phyloP scores from a whole-genome alignment of 2,888 invertebrate species.

The Coelopa pilipes region DNA sequence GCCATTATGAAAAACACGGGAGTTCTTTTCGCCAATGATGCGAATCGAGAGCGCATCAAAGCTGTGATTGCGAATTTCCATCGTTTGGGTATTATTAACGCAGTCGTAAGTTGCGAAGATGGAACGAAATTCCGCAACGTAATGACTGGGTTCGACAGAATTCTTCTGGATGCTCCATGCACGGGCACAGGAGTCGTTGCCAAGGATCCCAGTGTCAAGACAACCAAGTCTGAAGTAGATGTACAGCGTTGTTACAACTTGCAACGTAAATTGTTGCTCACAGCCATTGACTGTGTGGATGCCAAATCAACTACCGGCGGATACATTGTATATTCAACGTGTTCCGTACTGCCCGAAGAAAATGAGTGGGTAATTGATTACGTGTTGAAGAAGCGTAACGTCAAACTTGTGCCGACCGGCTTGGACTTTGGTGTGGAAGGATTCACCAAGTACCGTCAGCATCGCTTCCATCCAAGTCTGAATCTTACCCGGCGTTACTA shows the following conservation, averaged over 20 bases:
- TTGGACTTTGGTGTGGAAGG: slow-evolving; percentile 96
- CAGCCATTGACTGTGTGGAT: slow-evolving; percentile 97
- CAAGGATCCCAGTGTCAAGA: slow-evolving; percentile 97
- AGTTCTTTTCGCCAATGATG: slow-evolving; percentile 94
- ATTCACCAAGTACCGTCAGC: slow-evolving; percentile 86
- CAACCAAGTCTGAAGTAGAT: slow-evolving; percentile 88
- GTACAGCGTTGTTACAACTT: slow-evolving; percentile 91
- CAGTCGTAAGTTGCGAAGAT: slow-evolving; percentile 89
- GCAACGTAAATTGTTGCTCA: slow-evolving; percentile 89
- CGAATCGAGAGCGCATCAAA: slow-evolving; percentile 87
- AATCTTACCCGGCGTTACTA: slow-evolving; percentile 92
- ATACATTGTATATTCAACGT: slow-evolving; percentile 97
- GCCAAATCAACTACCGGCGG: slow-evolving; percentile 93
- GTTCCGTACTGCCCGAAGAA: slow-evolving; percentile 97
- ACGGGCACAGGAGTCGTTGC: slow-evolving; percentile 98
- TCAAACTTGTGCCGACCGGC: slow-evolving; percentile 92
- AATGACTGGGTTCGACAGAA: slow-evolving; percentile 93
- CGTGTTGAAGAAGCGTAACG: slow-evolving; percentile 90
- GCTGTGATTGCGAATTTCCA: slow-evolving; percentile 97
- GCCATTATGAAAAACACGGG: slow-evolving; percentile 99
- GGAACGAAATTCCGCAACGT: slow-evolving; percentile 86
- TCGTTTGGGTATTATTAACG: slow-evolving; percentile 93
- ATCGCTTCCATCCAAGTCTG: slow-evolving; percentile 89
- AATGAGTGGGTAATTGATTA: slow-evolving; percentile 98
- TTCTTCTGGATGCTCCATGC: slow-evolving; percentile 97